Base-by-base conservation (phyloP, 2,888 invertebrate species). In the Parascotia fuliginaria region DNA sequence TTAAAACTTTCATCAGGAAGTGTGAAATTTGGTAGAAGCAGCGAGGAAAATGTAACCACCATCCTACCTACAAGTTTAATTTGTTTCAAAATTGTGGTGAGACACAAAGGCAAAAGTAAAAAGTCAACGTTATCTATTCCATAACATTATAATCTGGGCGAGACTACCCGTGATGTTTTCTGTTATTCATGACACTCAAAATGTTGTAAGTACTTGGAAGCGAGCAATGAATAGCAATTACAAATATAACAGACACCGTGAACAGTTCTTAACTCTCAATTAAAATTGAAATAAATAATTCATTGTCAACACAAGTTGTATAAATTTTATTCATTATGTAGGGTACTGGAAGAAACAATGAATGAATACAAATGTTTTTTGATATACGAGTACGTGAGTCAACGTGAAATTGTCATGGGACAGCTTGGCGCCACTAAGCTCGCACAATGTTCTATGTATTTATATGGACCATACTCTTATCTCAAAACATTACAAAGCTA, bases 1-100 rank as follows among this genome's bases (percentile, higher is more conserved):
- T 90, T 90, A 90, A 90, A 90, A 90, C 85, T 90, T 89, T 89
- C 87, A 89, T 89, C 87, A 82, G 83, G 83, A 85, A 89, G 87
- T 89, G 89, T 85, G 85, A 88, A 87, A 86, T 85, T 89, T 84
- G 81, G 83, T 79, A 79, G 77, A 79, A 83, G 76, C 78, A 70
- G 75, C 76, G 78, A 74, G 75, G 75, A 77, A 81, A 78, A 71
- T 77, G 79, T 78, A 71, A 74, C 84, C 74, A 68, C 69, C 46
- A 52, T 68, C 46, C 72, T 77, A 77, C 75, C 81, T 84, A 81
- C 81, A 83, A 86, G 78, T 87, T 88, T 84, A 87, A 88, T 85
- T 83, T 82, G 82, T 80, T 85, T 79, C 73, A 75, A 80, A 85
- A 84, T 82, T 82, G 75, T 72, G 65, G 57, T 47, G 50, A 64